Evolutionary conservation across 2,888 invertebrate genomes (phyloP), one percentile per base, ranked within the genome.

Genomic region (Quadroppia sp.): DNA sequence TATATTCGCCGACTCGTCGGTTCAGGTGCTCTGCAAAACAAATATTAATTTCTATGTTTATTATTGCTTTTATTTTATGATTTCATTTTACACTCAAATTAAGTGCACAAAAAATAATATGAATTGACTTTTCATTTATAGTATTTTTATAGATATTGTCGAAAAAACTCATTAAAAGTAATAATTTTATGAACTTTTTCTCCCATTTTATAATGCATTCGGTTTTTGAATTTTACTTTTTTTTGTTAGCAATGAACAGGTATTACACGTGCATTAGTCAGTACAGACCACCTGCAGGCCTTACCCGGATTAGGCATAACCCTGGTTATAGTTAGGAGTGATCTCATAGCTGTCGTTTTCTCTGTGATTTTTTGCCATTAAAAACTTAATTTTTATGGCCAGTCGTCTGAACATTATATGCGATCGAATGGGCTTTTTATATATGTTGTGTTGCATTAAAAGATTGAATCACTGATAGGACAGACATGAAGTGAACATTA

Each of bases 21-120:
- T 64, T 64, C 67, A 67, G 67, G 67, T 67, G 67, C 67, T 67
- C 67, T 32, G n/a, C 67, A 13, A 17, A 67, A 67, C 42, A 67
- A 67, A 67, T 67, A 67, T 67, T 67, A 67, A 67, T 67, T 67
- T 20, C 17, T 40, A 67, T 67, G 40, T 32, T 15, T 17, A 61
- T 61, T 61, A 32, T 28, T 32, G 32, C 40, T 67, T 64, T 67
- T 67, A 67, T 67, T 67, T 67, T 67, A 67, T 67, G 9, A 36
- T 42, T 67, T 61, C 40, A 42, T 42, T 67, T 40, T 67, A 15
- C 36, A 9, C 40, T 42, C 9, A 67, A 67, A 67, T 67, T 67
- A 67, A 67, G n/a, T n/a, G n/a, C n/a, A n/a, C 40, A 9, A n/a
- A 30, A 67, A 61, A 61, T n/a, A n/a, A n/a, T n/a, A 61, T 32